phyloP scores from a whole-genome alignment of 1,140 invertebrate species.

The Frieseomelitta varia region DNA sequence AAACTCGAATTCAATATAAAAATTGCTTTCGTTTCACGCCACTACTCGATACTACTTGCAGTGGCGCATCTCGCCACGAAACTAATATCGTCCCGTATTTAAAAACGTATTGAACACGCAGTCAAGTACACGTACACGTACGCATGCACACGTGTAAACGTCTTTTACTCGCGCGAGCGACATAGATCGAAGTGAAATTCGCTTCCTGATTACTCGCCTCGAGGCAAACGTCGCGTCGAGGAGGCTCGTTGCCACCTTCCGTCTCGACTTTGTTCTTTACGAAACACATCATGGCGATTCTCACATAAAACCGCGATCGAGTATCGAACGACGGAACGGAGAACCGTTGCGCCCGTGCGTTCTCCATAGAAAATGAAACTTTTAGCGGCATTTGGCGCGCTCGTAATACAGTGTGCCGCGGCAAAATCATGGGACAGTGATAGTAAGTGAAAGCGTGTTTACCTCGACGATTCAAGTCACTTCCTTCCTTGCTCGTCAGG shows the following conservation, averaged over 20 bases:
- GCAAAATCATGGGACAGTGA: slow-evolving; percentile 43
- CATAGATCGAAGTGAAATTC: slow-evolving; percentile 50
- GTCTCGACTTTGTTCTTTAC: neutral
- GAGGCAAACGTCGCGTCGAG: slow-evolving; percentile 16
- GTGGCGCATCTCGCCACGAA: neutral
- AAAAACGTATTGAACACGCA: neutral
- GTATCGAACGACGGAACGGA: neutral
- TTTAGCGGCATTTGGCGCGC: slow-evolving; percentile 18
- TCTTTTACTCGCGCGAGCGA: neutral
- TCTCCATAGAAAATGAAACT: slow-evolving; percentile 49
- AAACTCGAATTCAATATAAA: neutral
- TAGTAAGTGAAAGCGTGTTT: slow-evolving; percentile 52
- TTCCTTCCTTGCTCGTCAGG: slow-evolving; percentile 44
- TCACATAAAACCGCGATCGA: slow-evolving; percentile 1
- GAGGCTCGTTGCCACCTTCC: slow-evolving; percentile 7
- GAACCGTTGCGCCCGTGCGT: neutral
- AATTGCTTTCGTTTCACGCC: neutral
- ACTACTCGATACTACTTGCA: no score
- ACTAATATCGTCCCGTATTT: neutral
- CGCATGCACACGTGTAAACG: neutral
- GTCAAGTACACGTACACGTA: neutral
- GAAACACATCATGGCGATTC: slow-evolving; percentile 30
- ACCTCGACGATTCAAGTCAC: slow-evolving; percentile 9
- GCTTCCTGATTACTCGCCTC: neutral
- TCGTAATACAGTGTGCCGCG: slow-evolving; percentile 45